These are phyloP conservation scores for Perccottus glenii DNA, from an alignment of 2,113 vertebrate genomes.

Conservation along the genomic window DNA sequence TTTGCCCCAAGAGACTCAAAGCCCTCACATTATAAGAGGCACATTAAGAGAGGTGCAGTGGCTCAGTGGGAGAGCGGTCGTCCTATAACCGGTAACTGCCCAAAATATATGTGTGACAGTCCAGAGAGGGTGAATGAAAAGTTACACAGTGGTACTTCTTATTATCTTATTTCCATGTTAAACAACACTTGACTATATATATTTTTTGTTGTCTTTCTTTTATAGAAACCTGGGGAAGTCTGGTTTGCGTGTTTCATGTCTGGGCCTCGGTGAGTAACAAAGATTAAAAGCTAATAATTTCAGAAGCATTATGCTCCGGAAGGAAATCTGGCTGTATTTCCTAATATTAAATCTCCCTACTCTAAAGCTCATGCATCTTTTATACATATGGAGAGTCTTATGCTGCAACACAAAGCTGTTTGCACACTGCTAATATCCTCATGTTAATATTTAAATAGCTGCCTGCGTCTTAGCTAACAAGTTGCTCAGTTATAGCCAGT, in stretches of 20 bases:
- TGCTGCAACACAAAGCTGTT: constrained; percentile 39
- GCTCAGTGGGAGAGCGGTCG: no score
- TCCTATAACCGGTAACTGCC: no score
- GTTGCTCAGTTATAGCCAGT: constrained; percentile 51
- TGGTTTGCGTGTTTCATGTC: constrained; percentile 93
- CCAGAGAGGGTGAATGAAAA: background rate
- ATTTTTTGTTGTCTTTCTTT: constrained; percentile 39
- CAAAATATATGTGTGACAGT: no score
- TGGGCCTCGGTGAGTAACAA: constrained; percentile 92
- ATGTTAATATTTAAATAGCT: constrained; percentile 68
- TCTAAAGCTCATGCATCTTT: constrained; percentile 52
- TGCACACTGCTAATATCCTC: constrained; percentile 39
- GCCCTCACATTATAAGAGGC: no score
- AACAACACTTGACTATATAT: constrained; percentile 17
- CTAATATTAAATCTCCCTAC: constrained; percentile 20
- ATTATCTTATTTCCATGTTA: constrained; percentile 18
- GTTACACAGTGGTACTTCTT: background rate
- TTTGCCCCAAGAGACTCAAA: no score
- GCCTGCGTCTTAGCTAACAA: constrained; percentile 50
- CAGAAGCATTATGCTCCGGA: constrained; percentile 7
- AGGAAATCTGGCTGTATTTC: constrained; percentile 16
- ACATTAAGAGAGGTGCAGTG: no score
- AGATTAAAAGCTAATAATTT: constrained; percentile 28
- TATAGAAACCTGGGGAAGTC: constrained; percentile 96
- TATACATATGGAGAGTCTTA: constrained; percentile 17